Conservation (phyloP, 2,797 vertebrate species). For the Phrynocephalus vlangalii region DNA sequence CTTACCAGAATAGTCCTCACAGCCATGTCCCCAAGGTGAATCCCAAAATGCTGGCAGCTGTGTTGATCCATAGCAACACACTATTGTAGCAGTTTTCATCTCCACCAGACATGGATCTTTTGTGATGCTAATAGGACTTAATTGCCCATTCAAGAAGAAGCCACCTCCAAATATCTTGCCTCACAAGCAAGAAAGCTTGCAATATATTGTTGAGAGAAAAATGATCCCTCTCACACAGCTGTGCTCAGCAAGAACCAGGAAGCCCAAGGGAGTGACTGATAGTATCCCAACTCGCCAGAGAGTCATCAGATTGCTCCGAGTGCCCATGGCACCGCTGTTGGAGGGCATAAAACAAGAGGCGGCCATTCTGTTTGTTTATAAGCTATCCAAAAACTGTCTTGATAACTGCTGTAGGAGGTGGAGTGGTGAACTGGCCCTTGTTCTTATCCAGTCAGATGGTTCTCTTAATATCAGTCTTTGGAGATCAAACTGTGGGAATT, state of each 20-base stretch:
- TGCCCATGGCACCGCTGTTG: background rate
- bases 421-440: background rate
- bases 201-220: background rate
- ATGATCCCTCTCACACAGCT: background rate
- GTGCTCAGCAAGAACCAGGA: background rate
- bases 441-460: background rate
- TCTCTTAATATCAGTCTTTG: background rate
- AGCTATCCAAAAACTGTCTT: background rate
- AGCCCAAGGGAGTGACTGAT: background rate
- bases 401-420: background rate
- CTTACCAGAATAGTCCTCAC: background rate
- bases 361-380: too few relatives aligned
- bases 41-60: background rate
- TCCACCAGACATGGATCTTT: background rate
- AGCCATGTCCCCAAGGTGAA: background rate
- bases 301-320: too few relatives aligned
- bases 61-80: background rate
- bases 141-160: background rate
- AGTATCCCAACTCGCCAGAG: background rate
- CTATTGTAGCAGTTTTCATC: background rate
- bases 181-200: background rate
- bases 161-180: background rate
- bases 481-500: constrained; percentile 34
- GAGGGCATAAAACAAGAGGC: background rate
- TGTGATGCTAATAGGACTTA: background rate